These are phyloP conservation scores for Cordilura impudica DNA, from an alignment of 2,888 invertebrate species.

Conservation along the genomic window DNA sequence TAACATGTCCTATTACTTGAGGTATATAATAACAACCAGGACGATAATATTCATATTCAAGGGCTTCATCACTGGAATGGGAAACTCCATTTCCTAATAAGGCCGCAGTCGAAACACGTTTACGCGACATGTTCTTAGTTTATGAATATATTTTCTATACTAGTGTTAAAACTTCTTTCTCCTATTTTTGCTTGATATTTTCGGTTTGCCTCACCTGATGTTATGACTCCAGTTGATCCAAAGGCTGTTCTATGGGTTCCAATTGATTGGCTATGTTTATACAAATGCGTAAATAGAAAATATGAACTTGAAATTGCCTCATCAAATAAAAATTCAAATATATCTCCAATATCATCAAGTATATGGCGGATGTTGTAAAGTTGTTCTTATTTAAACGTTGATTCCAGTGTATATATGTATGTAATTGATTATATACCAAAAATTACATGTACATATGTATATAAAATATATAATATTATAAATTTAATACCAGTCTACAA, in stretches of 20 bases:
- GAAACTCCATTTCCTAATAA: constrained; percentile 4
- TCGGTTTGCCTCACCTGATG: neutral
- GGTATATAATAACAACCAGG: constrained; percentile 69
- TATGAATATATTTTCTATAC: neutral
- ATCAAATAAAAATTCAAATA: constrained; percentile 72
- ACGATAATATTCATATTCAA: constrained; percentile 66
- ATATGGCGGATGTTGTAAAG: neutral
- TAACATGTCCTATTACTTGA: constrained; percentile 41
- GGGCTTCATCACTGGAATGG: constrained; percentile 55
- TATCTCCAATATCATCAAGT: constrained; percentile 72
- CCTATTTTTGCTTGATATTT: neutral
- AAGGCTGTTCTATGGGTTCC: constrained; percentile 64
- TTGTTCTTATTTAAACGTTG: neutral
- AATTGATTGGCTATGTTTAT: constrained; percentile 69
- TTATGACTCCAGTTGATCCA: constrained; percentile 51
- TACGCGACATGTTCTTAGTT: constrained; percentile 36
- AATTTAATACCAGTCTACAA: constrained; percentile 22
- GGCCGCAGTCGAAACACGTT: constrained; percentile 34
- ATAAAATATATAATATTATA: constrained; percentile 48
- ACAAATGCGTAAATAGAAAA: constrained; percentile 70
- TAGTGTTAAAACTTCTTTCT: neutral
- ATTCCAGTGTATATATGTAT: neutral
- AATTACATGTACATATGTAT: constrained; percentile 36
- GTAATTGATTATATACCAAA: constrained; percentile 1
- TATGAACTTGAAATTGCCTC: constrained; percentile 69